Base-by-base conservation (phyloP, 2,797 vertebrate genomes). In the Epinephelus awoara region DNA sequence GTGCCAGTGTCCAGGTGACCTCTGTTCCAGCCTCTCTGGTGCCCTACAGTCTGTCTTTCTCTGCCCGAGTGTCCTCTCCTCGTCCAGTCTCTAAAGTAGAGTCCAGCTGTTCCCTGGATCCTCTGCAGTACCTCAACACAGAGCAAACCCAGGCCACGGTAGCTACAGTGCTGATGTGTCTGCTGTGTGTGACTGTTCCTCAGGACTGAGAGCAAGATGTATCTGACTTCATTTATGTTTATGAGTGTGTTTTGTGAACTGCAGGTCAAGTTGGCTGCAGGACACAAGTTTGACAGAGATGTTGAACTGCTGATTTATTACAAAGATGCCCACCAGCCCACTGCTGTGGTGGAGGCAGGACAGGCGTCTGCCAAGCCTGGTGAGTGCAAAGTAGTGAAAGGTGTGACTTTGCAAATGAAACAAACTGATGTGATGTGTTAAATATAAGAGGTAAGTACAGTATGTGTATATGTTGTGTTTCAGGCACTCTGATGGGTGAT, bases 251-350 rank as follows among this genome's bases (percentile, higher is more conserved):
- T 51, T 51, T 51, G 50, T 51, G 47, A 19, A 50, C 47, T 50
- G n/a, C 50, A 51, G 50, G 50, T 51, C 9, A 51, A 51, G n/a
- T 2, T 51, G 50, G 19, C n/a, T 51, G n/a, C n/a, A 51, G 50
- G 50, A 51, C 50, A 51, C 50, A 51, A 51, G 50, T 51, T 51
- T 93, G 96, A 97, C 80, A 90, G 89, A 55, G 96, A 97, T 49
- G 89, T 97, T 52, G 95, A 96, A 47, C 82, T 97, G 55, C 84
- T 97, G 85, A 88, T 96, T 63, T 96, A 96, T 91, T 97, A 96
- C 78, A 85, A 85, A 65, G 93, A 96, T 0, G 82, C 94, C 62
- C 95, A 96, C 66, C 87, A 87, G 62, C 96, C 96, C 74, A 94
- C 92, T 46, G 94, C 95, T 51, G 79, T 95, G 71, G 91, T 97